Percentiles rank a stretch among this genome's conserved stretches.
Conservation (phyloP, 2,113 vertebrate genomes). For the Gadus chalcogrammus region DNA sequence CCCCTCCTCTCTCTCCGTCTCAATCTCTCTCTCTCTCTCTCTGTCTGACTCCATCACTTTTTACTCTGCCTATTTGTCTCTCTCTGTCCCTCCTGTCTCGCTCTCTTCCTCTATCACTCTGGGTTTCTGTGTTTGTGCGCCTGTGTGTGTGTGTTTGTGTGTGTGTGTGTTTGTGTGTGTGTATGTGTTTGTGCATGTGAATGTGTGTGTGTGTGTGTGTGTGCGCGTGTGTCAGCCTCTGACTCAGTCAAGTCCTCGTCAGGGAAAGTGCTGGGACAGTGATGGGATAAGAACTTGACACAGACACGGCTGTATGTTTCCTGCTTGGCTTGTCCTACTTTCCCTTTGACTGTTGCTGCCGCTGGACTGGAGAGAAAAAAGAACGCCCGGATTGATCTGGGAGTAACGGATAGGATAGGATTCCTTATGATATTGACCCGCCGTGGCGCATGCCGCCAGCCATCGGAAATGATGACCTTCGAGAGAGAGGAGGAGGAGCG, state of each 20-base stretch:
- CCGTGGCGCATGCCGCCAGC: too few species aligned
- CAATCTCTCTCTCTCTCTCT: constrained; percentile 35
- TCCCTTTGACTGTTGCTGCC: constrained; percentile 19
- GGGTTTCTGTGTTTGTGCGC: too few species aligned
- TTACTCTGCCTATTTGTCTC: background rate
- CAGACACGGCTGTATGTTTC: constrained; percentile 21
- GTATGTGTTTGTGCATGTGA: too few species aligned
- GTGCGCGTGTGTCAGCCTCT: constrained; percentile 38
- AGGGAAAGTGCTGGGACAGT: constrained; percentile 64
- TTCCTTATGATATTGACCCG: too few species aligned
- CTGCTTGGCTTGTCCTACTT: constrained; percentile 23
- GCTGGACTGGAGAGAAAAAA: constrained; percentile 26
- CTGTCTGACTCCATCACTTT: constrained; percentile 5
- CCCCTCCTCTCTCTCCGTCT: constrained; percentile 38
- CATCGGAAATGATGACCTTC: too few species aligned
- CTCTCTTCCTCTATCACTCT: constrained; percentile 16
- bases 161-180: too few species aligned
- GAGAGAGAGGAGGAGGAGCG: too few species aligned
- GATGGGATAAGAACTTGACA: constrained; percentile 68
- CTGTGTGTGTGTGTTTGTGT: too few species aligned
- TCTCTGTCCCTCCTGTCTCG: constrained; percentile 6
- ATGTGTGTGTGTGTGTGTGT: too few species aligned
- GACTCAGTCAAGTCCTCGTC: constrained; percentile 69
- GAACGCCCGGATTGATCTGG: too few species aligned
- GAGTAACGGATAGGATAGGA: too few species aligned